phyloP scores from a whole-genome alignment of 2,888 invertebrate genomes.

The Drepana falcataria region DNA sequence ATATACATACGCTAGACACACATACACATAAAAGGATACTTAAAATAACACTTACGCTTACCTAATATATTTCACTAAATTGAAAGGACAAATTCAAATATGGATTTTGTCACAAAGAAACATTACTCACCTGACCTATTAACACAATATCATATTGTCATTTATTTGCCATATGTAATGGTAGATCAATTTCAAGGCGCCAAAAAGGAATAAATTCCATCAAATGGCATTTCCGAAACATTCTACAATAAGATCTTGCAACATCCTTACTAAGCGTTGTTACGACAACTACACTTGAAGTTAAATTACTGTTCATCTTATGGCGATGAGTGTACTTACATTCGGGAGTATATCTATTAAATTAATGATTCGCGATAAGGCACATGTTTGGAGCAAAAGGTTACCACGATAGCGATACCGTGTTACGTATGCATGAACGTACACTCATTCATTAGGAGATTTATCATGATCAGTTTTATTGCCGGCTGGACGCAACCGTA shows the following conservation, averaged over 20 bases:
- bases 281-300: conserved; percentile 11
- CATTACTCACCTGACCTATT: too few species aligned
- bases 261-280: conserved; percentile 15
- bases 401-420: conserved; percentile 38
- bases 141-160: too few species aligned
- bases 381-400: conserved; percentile 44
- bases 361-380: conserved; percentile 54
- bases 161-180: too few species aligned
- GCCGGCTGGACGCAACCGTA: background rate
- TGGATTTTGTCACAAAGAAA: too few species aligned
- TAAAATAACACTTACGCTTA: too few species aligned
- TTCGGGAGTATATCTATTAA: conserved; percentile 33
- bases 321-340: conserved; percentile 22
- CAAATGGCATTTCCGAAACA: background rate
- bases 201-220: too few species aligned
- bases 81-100: too few species aligned
- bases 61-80: too few species aligned
- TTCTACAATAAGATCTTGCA: conserved; percentile 19
- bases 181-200: too few species aligned
- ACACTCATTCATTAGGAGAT: conserved; percentile 36
- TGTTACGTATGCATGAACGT: conserved; percentile 30
- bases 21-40: too few species aligned
- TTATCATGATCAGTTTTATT: conserved; percentile 10
- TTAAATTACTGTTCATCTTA: conserved; percentile 26
- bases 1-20: too few species aligned